Evolutionary conservation across 2,888 invertebrate genomes (phyloP).

Genomic region (Steinernema scapterisci): DNA sequence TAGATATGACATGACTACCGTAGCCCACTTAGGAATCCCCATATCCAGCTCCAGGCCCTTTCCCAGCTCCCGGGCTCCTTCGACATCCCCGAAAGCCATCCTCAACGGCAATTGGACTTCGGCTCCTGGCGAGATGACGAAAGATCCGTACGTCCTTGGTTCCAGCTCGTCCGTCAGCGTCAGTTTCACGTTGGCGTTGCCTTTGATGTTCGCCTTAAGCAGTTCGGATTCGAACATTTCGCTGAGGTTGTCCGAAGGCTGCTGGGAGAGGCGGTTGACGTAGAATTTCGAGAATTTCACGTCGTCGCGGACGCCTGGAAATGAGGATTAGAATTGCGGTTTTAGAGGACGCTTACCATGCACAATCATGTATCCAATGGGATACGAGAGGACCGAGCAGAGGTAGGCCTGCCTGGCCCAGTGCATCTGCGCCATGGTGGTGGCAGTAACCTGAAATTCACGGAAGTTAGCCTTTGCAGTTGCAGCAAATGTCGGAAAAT

Average conservation of each 20-base stretch:
- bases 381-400: not conserved
- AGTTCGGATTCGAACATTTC: constrained; percentile 19
- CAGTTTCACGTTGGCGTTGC: constrained; percentile 2
- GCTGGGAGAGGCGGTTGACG: not conserved
- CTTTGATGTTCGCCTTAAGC: constrained; percentile 6
- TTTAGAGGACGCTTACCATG: constrained; percentile 10
- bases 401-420: constrained; percentile 24
- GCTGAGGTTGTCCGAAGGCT: constrained; percentile 2
- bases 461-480: too few relatives aligned
- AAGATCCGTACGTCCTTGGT: constrained; percentile 6
- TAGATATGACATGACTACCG: not conserved
- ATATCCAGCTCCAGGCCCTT: constrained; percentile 13
- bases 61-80: constrained; percentile 5
- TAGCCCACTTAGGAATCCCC: not conserved
- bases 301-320: constrained; percentile 20
- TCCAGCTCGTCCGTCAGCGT: constrained; percentile 12
- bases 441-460: not conserved
- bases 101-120: constrained; percentile 11
- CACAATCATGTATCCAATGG: constrained; percentile 2
- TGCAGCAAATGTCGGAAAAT: too few relatives aligned
- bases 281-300: constrained; percentile 4
- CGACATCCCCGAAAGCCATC: constrained; percentile 14
- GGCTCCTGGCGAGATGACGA: not conserved
- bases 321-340: not conserved
- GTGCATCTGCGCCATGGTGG: constrained; percentile 3